Evolutionary conservation across 2,888 invertebrate species (phyloP).

Genomic region (Prenolepis imparis): DNA sequence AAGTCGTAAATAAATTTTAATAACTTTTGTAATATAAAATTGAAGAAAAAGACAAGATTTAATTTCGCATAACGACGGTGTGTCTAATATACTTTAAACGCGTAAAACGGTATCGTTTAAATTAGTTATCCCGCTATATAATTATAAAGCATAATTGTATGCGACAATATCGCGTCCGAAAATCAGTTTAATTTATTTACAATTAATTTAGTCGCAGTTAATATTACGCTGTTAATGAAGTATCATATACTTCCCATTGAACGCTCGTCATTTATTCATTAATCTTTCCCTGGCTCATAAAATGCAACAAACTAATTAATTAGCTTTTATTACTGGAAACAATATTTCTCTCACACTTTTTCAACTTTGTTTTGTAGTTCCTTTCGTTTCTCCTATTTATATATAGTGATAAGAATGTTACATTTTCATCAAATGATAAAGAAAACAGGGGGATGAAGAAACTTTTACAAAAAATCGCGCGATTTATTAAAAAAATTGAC

Average conservation of each 20-base stretch:
- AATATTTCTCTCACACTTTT: constrained; percentile 6
- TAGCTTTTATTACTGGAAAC: constrained; percentile 18
- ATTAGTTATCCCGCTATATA: background rate
- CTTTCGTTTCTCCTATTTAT: background rate
- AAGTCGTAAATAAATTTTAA: constrained; percentile 37
- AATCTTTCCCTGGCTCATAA: constrained; percentile 5
- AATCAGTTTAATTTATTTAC: constrained; percentile 22
- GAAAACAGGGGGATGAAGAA: background rate
- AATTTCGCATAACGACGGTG: background rate
- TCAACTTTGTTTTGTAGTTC: background rate
- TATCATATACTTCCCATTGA: background rate
- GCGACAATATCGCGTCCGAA: background rate
- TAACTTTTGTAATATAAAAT: constrained; percentile 4
- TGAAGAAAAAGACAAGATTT: background rate
- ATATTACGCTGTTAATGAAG: background rate
- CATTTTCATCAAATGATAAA: background rate
- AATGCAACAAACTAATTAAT: constrained; percentile 15
- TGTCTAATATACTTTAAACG: background rate
- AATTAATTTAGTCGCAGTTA: background rate
- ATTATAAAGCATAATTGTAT: background rate
- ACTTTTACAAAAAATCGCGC: background rate
- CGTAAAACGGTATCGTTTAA: background rate
- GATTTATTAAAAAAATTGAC: background rate
- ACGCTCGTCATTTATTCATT: constrained; percentile 10
- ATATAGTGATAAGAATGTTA: background rate